These are phyloP conservation scores for Pempheris klunzingeri DNA, from an alignment of 2,797 vertebrate species.

Conservation along the genomic window DNA sequence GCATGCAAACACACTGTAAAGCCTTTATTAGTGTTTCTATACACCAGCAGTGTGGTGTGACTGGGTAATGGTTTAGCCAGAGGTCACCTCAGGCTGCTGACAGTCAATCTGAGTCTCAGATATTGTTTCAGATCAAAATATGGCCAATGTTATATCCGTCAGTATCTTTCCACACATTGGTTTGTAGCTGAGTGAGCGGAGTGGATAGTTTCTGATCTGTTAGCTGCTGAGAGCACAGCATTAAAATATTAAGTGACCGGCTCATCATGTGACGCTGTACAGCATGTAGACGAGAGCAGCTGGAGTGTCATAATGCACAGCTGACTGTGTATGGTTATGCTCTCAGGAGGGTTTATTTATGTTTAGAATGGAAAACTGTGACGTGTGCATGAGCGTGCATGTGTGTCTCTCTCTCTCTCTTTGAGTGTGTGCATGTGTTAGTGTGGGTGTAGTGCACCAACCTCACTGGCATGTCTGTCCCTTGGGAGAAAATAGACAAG, in stretches of 20 bases:
- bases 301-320: conserved; percentile 45
- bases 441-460: neutral
- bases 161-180: neutral
- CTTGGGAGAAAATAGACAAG: conserved; percentile 59
- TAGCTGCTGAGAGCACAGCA: neutral
- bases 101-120: conserved; percentile 25
- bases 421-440: conserved; percentile 11
- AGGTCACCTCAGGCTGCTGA: neutral
- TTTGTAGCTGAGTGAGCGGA: neutral
- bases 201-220: neutral
- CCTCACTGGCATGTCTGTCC: conserved; percentile 19
- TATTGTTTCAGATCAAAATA: neutral
- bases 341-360: conserved; percentile 59
- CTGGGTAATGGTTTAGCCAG: conserved; percentile 46
- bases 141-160: fast-evolving
- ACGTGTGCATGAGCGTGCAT: conserved; percentile 24
- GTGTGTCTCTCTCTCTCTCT: neutral
- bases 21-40: neutral
- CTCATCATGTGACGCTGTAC: conserved; percentile 30
- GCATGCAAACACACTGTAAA: neutral
- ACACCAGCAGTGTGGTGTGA: conserved; percentile 4
- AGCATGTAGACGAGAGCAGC: conserved; percentile 29
- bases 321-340: conserved; percentile 48
- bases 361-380: conserved; percentile 75
- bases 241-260: neutral